Base-by-base conservation (phyloP, 1,140 invertebrate species). In the Platyscapa corneri region DNA sequence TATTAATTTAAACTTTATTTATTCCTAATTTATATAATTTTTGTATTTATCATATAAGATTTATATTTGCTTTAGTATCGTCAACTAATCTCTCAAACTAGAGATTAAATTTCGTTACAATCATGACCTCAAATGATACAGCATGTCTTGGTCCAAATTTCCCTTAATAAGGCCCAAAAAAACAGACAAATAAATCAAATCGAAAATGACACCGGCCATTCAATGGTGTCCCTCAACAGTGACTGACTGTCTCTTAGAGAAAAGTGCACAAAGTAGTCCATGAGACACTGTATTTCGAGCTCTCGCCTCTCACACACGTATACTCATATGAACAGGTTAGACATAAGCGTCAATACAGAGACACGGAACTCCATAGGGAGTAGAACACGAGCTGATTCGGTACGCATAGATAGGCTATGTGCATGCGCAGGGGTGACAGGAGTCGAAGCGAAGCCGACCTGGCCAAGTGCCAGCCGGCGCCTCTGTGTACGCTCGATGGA, bases 391-490 rank as follows among this genome's bases (percentile, higher is more conserved):
- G 49, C 49, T 7, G 20, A 60, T 60, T 23, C 56, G 20, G 14
- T 2, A 60, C 0, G 56, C 56, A 14, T 7, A 27, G 3, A 60
- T 60, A 60, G 14, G 23, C 56, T 20, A 0, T 83, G 84, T 74
- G 78, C 80, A 49, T 83, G 85, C 82, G 88, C 85, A 83, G 86
- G 88, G 86, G 87, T 89, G 91, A 92, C 90, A 90, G 88, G 90
- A 89, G 86, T 88, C 89, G 87, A 88, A 91, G 88, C 90, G 89
- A 88, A 91, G 88, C 90, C 89, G 90, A 92, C 89, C 91, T 92
- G 92, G 92, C 90, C 75, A 78, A 67, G 82, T 89, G 92, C 92
- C 92, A 93, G 90, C 75, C 85, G 76, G 81, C 81, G 46, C 49
- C 75, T 53, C 30, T 30, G 16, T 77, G 30, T 77, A 37, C 75